Percentiles rank a stretch among this genome's conserved stretches.
Evolutionary conservation across 2,888 invertebrate species (phyloP).

Genomic region (Anoncus sp.): DNA sequence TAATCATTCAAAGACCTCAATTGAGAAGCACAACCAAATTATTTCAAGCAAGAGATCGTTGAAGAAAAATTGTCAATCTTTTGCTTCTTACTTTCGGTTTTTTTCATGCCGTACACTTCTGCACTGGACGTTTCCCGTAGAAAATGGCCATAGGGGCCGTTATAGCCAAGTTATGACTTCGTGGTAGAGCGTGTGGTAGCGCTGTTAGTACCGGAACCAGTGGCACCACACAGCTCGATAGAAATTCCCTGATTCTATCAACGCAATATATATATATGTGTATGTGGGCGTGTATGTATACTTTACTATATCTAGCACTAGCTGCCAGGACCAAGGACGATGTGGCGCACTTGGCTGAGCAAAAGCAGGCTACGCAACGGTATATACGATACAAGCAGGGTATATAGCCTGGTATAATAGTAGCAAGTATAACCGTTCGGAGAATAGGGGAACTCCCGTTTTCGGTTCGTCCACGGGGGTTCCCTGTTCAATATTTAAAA

Average conservation of each 20-base stretch:
- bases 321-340: constrained; percentile 38
- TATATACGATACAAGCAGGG: constrained; percentile 13
- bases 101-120: not conserved
- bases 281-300: not conserved
- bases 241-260: constrained; percentile 21
- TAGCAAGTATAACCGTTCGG: not conserved
- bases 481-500: constrained; percentile 4
- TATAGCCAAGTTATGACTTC: not conserved
- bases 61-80: not conserved
- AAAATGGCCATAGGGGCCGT: constrained; percentile 14
- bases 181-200: constrained; percentile 15
- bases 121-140: not conserved
- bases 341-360: constrained; percentile 26
- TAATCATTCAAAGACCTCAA: not conserved
- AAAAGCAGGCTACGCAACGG: constrained; percentile 9
- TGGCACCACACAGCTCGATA: constrained; percentile 20
- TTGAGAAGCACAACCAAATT: not conserved
- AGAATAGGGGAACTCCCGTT: constrained; percentile 18
- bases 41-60: not conserved
- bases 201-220: constrained; percentile 23
- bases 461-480: constrained; percentile 21
- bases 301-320: not conserved
- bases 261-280: not conserved
- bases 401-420: not conserved
- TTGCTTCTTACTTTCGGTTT: not conserved